These are phyloP conservation scores for Acinonyx jubatus DNA, from an alignment of 2,113 vertebrate species.

Conservation along the genomic window DNA sequence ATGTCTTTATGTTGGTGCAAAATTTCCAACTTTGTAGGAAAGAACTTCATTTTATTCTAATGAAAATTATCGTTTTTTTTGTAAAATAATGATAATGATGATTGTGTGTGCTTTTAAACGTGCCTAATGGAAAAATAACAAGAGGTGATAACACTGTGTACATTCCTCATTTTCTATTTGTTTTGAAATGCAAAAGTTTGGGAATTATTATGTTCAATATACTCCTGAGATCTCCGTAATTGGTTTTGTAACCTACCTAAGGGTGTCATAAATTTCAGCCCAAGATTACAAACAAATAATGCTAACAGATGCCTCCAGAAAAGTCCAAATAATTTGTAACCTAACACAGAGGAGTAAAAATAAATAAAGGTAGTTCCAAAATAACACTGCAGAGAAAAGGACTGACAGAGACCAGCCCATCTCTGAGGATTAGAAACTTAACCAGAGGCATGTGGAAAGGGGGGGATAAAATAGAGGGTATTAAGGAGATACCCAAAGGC, in stretches of 20 bases:
- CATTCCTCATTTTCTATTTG: not conserved
- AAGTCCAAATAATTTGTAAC: slow-evolving; percentile 34
- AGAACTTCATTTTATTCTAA: not conserved
- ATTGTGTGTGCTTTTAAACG: not conserved
- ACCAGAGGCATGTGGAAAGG: not conserved
- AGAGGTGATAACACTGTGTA: not conserved
- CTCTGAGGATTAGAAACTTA: not conserved
- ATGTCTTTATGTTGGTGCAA: not conserved
- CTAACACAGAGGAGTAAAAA: not conserved
- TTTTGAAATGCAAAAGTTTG: not conserved
- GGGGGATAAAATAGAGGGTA: not conserved
- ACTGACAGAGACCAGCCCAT: not conserved
- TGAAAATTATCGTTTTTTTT: not conserved
- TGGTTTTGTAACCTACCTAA: slow-evolving; percentile 11
- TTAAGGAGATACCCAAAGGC: not conserved
- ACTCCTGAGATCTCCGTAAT: not conserved
- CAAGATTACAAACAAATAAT: not conserved
- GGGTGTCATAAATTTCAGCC: not conserved
- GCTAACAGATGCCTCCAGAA: not conserved
- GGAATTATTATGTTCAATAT: not conserved
- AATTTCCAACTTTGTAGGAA: not conserved
- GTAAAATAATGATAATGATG: not conserved
- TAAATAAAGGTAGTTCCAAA: not conserved
- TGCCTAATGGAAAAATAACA: not conserved
- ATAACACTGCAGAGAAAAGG: not conserved